These are phyloP conservation scores for Enhydra lutris DNA, from an alignment of 2,113 vertebrate genomes.

Conservation along the genomic window DNA sequence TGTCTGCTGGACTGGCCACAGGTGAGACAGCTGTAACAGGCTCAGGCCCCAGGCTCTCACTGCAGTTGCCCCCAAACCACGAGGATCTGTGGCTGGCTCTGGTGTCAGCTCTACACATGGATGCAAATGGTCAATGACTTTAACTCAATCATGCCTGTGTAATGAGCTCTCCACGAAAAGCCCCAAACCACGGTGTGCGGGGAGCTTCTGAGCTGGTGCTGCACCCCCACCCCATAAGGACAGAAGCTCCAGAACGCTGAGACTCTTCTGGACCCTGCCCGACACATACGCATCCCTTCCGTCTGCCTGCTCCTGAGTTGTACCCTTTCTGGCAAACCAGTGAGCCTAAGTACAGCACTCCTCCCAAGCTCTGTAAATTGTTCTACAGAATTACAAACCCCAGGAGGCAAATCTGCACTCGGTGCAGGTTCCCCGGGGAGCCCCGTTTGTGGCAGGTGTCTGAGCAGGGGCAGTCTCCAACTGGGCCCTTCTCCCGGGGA, in stretches of 20 bases:
- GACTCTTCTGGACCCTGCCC: not conserved
- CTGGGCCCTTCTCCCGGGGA: not conserved
- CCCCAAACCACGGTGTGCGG: rapidly evolving
- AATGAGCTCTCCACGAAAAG: not conserved
- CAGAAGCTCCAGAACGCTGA: not conserved
- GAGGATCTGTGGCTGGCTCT: not conserved
- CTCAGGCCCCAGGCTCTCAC: not conserved
- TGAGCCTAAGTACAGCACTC: not conserved
- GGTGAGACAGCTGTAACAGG: not conserved
- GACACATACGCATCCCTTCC: not conserved
- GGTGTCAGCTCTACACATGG: not conserved
- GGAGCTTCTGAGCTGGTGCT: not conserved
- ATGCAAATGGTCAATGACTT: not conserved
- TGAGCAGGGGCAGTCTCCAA: not conserved
- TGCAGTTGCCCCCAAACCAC: not conserved
- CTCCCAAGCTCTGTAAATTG: not conserved
- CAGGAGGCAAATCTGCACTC: not conserved
- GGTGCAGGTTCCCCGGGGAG: not conserved
- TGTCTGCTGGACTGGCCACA: not conserved
- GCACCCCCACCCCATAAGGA: not conserved
- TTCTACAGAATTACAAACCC: not conserved
- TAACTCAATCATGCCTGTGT: not conserved
- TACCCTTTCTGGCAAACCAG: not conserved
- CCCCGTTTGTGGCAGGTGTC: not conserved
- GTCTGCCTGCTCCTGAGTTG: not conserved